Conservation (phyloP, 1,140 invertebrate species). For the Zaprionus nigranus region DNA sequence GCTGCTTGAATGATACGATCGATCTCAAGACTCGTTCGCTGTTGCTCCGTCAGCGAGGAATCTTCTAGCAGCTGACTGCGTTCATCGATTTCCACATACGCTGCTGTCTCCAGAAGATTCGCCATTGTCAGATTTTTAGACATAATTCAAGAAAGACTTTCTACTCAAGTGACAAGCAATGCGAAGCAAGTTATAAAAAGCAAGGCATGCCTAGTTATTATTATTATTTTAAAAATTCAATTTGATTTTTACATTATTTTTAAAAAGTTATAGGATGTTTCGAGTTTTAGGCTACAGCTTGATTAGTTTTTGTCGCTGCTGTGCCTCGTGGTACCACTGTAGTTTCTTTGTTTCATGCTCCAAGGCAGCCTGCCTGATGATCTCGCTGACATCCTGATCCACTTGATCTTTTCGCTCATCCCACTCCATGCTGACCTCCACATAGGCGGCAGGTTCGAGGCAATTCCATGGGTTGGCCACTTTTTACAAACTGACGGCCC, state of each 20-base stretch:
- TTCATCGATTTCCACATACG: conserved; percentile 45
- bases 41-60: neutral
- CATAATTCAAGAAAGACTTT: neutral
- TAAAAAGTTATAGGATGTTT: neutral
- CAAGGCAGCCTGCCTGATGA: conserved; percentile 48
- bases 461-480: conserved; percentile 38
- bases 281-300: neutral
- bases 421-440: conserved; percentile 42
- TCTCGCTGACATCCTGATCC: conserved; percentile 38
- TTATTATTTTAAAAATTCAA: neutral
- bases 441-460: conserved; percentile 54
- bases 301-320: neutral
- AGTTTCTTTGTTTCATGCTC: conserved; percentile 48
- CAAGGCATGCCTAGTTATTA: conserved; percentile 23
- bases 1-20: conserved; percentile 37
- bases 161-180: neutral
- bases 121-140: neutral
- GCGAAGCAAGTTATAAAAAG: neutral
- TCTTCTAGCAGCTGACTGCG: neutral
- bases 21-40: conserved; percentile 7
- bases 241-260: neutral
- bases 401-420: neutral
- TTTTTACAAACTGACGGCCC: neutral
- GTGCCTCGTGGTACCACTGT: conserved; percentile 23
- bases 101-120: conserved; percentile 23